phyloP scores from a whole-genome alignment of 2,797 vertebrate genomes.

The Poeciliopsis gracilis region DNA sequence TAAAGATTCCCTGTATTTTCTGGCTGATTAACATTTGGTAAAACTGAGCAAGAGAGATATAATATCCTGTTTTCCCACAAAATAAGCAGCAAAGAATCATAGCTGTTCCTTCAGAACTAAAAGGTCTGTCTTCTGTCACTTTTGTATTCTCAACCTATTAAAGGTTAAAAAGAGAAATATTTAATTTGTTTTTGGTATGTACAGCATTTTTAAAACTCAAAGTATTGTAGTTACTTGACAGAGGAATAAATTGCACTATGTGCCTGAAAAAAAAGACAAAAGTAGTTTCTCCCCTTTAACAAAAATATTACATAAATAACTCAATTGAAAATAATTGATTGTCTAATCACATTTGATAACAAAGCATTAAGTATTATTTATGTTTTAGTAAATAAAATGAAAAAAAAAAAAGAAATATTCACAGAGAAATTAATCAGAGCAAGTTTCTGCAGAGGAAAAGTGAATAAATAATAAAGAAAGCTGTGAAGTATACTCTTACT shows the following conservation, averaged over 20 bases:
- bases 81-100: not conserved
- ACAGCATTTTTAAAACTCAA: no score
- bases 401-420: not conserved
- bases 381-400: not conserved
- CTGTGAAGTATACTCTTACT: slow-evolving; percentile 13
- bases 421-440: not conserved
- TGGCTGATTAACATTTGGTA: not conserved
- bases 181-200: not conserved
- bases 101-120: no score
- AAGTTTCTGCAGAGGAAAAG: slow-evolving; percentile 5
- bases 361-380: not conserved
- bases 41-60: not conserved
- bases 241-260: no score
- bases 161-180: not conserved
- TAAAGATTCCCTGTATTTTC: not conserved
- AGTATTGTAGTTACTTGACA: no score
- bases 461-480: slow-evolving; percentile 11
- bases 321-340: not conserved
- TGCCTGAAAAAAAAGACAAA: no score
- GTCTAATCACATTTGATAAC: not conserved
- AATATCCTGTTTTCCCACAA: not conserved
- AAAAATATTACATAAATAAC: not conserved
- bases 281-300: not conserved
- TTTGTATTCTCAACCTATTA: not conserved
- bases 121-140: not conserved